A percentile compares a stretch with the other conserved stretches of the same genome.
Evolutionary conservation across 1,140 invertebrate species (phyloP).

Genomic region (Octopus bimaculoides): DNA sequence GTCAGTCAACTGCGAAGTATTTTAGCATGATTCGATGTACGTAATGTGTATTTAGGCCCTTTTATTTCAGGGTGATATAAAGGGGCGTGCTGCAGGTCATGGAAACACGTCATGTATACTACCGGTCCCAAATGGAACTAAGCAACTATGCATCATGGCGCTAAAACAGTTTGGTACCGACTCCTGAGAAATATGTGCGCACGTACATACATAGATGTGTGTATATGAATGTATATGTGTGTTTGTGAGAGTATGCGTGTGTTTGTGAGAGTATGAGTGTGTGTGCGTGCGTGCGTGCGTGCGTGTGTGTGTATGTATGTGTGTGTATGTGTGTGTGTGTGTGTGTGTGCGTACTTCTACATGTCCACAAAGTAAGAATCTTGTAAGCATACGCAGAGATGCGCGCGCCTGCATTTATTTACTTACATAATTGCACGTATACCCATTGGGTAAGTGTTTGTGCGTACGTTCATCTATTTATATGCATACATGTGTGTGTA

Average conservation of each 20-base stretch:
- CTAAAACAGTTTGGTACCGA: not conserved
- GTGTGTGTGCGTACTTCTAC: conserved; percentile 19
- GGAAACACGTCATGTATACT: not conserved
- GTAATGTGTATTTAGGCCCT: not conserved
- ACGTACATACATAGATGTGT: no score
- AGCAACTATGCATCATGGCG: not conserved
- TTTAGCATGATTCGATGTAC: not conserved
- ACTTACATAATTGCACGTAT: conserved; percentile 16
- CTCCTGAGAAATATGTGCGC: no score
- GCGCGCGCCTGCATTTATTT: no score
- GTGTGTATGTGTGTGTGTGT: conserved; percentile 21
- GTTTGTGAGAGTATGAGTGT: conserved; percentile 16
- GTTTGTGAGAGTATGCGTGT: conserved; percentile 12
- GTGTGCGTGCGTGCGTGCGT: conserved; percentile 17
- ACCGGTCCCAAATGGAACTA: not conserved
- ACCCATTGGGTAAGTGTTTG: not conserved
- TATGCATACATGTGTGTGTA: not conserved
- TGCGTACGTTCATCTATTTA: not conserved
- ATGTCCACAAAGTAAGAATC: not conserved
- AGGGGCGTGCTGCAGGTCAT: not conserved
- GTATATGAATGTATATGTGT: no score
- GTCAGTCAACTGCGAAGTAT: not conserved
- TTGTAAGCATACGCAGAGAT: no score
- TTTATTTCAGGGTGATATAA: not conserved
- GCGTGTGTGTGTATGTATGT: conserved; percentile 18